A percentile compares a stretch with the other conserved stretches of the same genome.
Evolutionary conservation across 2,888 invertebrate genomes (phyloP).

Genomic region (Drosophila emarginata): DNA sequence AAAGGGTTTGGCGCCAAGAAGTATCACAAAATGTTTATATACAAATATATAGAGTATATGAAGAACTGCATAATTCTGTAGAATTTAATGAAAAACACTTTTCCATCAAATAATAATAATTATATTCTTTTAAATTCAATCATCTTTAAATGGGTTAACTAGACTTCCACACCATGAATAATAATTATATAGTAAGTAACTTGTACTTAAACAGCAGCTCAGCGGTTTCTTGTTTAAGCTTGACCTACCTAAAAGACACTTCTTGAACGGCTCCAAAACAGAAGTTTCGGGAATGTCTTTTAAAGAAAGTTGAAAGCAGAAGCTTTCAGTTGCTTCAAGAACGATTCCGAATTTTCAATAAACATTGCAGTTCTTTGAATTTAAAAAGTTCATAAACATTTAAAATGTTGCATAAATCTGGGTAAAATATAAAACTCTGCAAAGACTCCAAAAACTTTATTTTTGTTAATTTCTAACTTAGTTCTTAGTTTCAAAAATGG

Average conservation of each 20-base stretch:
- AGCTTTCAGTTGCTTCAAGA: background rate
- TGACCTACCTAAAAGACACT: background rate
- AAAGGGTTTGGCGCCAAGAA: background rate
- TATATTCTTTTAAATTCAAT: no score
- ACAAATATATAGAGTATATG: no score
- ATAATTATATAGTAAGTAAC: background rate
- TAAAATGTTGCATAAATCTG: background rate
- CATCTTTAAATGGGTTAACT: no score
- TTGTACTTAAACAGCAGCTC: background rate
- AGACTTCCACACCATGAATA: no score
- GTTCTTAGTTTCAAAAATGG: background rate
- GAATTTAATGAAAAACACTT: no score
- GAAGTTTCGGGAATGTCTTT: slow-evolving; percentile 3
- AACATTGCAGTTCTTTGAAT: no score
- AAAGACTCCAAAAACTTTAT: background rate
- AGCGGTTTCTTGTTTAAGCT: background rate
- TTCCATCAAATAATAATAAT: no score
- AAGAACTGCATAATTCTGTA: no score
- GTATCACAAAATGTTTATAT: no score
- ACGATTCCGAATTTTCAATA: background rate
- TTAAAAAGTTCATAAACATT: background rate
- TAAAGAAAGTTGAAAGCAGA: background rate
- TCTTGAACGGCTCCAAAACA: background rate
- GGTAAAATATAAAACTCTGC: background rate
- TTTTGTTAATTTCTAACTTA: background rate